A percentile compares a stretch with the other conserved stretches of the same genome.
These are phyloP conservation scores for Epinotia bilunana DNA, from an alignment of 2,888 invertebrate genomes.

Conservation along the genomic window DNA sequence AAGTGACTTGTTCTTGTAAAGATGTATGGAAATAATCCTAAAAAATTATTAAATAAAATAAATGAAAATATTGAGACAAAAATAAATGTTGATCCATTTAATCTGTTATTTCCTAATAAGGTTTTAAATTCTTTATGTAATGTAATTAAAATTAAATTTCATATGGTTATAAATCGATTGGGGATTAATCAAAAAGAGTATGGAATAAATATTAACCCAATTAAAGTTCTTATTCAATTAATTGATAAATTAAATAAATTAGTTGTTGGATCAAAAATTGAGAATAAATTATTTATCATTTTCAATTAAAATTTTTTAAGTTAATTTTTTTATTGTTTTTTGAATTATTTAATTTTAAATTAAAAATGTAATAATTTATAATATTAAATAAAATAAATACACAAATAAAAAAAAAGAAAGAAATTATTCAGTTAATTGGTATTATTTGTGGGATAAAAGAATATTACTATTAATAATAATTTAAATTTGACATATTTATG, in stretches of 20 bases:
- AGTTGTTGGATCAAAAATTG: slow-evolving; percentile 86
- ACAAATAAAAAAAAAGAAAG: slow-evolving; percentile 68
- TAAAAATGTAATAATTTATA: slow-evolving; percentile 80
- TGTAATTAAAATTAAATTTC: slow-evolving; percentile 73
- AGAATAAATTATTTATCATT: slow-evolving; percentile 77
- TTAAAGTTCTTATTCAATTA: slow-evolving; percentile 85
- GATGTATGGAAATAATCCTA: slow-evolving; percentile 89
- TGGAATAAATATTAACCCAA: slow-evolving; percentile 81
- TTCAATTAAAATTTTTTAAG: slow-evolving; percentile 74
- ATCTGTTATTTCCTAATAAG: slow-evolving; percentile 73
- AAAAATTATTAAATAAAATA: slow-evolving; percentile 87
- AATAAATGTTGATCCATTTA: slow-evolving; percentile 81
- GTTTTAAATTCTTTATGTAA: slow-evolving; percentile 85
- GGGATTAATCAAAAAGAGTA: slow-evolving; percentile 82
- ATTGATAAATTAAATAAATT: slow-evolving; percentile 79
- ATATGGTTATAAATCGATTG: slow-evolving; percentile 79
- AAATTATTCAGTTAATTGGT: slow-evolving; percentile 84
- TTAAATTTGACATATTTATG: slow-evolving; percentile 86
- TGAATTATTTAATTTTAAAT: slow-evolving; percentile 56
- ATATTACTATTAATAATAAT: slow-evolving; percentile 83
- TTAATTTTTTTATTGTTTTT: slow-evolving; percentile 58
- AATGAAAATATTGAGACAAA: slow-evolving; percentile 85
- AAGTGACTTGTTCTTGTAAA: slow-evolving; percentile 88
- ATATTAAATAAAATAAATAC: slow-evolving; percentile 80
- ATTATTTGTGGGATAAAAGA: slow-evolving; percentile 89